phyloP scores from a whole-genome alignment of 2,888 invertebrate species.

The Sminthurinus aureus region DNA sequence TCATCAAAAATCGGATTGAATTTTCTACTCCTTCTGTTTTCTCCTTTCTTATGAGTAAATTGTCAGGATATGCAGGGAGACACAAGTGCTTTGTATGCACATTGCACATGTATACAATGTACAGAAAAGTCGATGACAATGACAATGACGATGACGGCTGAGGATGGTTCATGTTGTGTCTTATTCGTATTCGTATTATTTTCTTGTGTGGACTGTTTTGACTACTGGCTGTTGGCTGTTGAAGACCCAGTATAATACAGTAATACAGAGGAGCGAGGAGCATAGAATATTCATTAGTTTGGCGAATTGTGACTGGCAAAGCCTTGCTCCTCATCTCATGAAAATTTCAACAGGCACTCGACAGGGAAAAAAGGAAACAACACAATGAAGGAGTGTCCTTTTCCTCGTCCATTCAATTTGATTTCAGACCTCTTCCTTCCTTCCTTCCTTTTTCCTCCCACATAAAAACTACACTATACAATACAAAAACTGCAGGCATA shows the following conservation, averaged over 20 bases:
- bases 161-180: too few relatives aligned
- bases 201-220: too few relatives aligned
- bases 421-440: constrained; percentile 16
- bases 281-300: constrained; percentile 46
- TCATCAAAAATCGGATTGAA: too few relatives aligned
- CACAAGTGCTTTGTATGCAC: not conserved
- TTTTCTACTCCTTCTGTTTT: not conserved
- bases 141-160: too few relatives aligned
- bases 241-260: too few relatives aligned
- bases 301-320: constrained; percentile 37
- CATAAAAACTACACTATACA: too few relatives aligned
- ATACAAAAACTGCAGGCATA: not conserved
- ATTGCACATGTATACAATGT: not conserved
- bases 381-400: constrained; percentile 43
- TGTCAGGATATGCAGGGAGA: too few relatives aligned
- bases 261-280: constrained; percentile 12
- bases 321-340: constrained; percentile 41
- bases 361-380: constrained; percentile 35
- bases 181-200: too few relatives aligned
- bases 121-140: not conserved
- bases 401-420: constrained; percentile 40
- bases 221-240: too few relatives aligned
- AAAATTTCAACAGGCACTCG: constrained; percentile 44
- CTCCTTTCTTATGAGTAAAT: too few relatives aligned
- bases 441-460: too few relatives aligned